Base-by-base conservation (phyloP, 2,888 invertebrate species). In the Druceiella hillmani region DNA sequence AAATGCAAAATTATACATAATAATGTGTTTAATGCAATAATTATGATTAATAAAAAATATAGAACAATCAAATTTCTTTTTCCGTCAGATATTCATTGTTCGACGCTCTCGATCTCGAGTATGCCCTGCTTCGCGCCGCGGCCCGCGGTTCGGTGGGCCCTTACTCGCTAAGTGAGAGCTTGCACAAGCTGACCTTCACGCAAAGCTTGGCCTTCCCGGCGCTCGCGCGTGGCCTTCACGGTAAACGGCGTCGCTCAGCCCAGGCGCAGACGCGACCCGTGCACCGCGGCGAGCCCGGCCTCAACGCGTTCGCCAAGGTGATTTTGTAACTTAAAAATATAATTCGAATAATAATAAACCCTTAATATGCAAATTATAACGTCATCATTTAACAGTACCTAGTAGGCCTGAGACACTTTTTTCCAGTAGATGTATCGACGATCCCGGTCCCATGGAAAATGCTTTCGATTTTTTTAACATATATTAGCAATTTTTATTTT, bases 121-220 rank as follows among this genome's bases (percentile, higher is more conserved):
- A 82, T 60, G 81, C 81, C 3, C 59, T 82, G 7, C 58, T 82
- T 32, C 63, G 81, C 20, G 82, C 81, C 2, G 81, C 81, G 2
- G 81, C 82, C 1, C 68, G 83, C 14, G 83, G 82, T 35, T 81
- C 81, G 33, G 81, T 83, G 17, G 83, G 83, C 3, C 82, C 81
- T 1, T 83, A 81, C 55, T 80, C 79, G 17, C 61, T 83, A 5
- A 81, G 81, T 45, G 82, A 81, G 56, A 82, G 82, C 39, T 64
- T 83, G 47, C 81, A 83, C 61, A 83, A 83, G 59, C 59, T 83
- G 50, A 83, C 83, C 28, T 83, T 83, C 55, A 83, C 83, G 7
- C 83, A 83, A 61, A 82, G 81, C 50, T 58, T 83, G 42, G 83
- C 83, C 1, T 83, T 83, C 55, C 83, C 83, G 1, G 83, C 81